Conservation (phyloP, 2,888 invertebrate genomes). For the Kryphioiulus occultus region DNA sequence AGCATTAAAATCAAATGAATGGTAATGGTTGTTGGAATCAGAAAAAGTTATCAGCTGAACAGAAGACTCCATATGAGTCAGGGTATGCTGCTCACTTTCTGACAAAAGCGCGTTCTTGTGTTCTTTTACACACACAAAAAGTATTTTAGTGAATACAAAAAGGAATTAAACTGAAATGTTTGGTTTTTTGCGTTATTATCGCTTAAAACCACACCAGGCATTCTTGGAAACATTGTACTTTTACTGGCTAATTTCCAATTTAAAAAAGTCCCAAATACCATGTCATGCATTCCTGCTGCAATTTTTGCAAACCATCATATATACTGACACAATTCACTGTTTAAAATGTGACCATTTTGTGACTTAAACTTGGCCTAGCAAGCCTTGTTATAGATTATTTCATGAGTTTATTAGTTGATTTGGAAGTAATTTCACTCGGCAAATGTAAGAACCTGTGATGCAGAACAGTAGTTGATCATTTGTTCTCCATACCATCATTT, state of each 20-base stretch:
- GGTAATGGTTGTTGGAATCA: neutral
- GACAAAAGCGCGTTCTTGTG: too few species aligned
- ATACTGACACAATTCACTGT: neutral
- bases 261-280: neutral
- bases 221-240: too few species aligned
- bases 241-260: too few species aligned
- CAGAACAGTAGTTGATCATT: neutral
- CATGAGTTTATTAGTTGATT: too few species aligned
- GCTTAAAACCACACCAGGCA: too few species aligned
- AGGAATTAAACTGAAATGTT: too few species aligned
- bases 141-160: too few species aligned
- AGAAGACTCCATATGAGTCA: neutral
- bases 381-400: too few species aligned
- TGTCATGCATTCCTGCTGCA: neutral
- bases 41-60: neutral
- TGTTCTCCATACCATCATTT: neutral
- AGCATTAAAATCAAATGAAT: constrained; percentile 20
- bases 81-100: too few species aligned
- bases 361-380: neutral
- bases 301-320: neutral
- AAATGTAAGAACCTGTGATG: neutral
- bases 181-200: too few species aligned
- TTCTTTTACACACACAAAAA: too few species aligned
- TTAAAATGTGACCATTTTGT: neutral
- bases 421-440: neutral